phyloP scores from a whole-genome alignment of 2,113 vertebrate species.

The Gobius niger region DNA sequence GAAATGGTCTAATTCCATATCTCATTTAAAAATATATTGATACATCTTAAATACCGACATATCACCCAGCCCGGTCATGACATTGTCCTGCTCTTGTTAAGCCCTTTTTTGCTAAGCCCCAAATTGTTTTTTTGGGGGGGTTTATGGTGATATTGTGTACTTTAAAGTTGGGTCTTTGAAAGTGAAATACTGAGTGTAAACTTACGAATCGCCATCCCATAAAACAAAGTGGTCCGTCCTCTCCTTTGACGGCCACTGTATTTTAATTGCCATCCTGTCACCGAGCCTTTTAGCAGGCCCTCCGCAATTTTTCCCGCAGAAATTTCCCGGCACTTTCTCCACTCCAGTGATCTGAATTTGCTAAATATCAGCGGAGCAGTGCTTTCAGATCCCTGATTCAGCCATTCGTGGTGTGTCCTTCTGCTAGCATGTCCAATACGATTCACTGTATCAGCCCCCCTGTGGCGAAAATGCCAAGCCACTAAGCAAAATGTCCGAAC shows the following conservation, averaged over 20 bases:
- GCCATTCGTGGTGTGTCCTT: conserved; percentile 52
- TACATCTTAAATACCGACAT: too few species aligned
- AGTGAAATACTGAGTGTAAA: neutral
- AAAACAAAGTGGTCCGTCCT: neutral
- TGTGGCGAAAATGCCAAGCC: conserved; percentile 64
- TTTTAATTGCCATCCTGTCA: conserved; percentile 17
- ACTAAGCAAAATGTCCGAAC: conserved; percentile 71
- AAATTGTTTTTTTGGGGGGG: too few species aligned
- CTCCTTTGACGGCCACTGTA: conserved; percentile 27
- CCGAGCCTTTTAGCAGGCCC: conserved; percentile 6
- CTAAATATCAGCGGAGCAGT: conserved; percentile 23
- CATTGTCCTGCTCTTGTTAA: too few species aligned
- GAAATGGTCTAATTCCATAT: too few species aligned
- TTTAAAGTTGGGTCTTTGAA: neutral
- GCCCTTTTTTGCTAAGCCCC: too few species aligned
- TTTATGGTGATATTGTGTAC: neutral
- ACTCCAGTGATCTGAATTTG: conserved; percentile 27
- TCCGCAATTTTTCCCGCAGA: neutral
- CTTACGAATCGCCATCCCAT: neutral
- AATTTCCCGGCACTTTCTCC: neutral
- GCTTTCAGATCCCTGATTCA: conserved; percentile 53
- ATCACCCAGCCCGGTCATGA: too few species aligned
- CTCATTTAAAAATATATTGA: too few species aligned
- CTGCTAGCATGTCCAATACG: conserved; percentile 55
- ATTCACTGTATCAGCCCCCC: conserved; percentile 65